Evolutionary conservation across 1,140 invertebrate genomes (phyloP), one percentile per base, ranked within the genome.

Genomic region (Diprion similis): DNA sequence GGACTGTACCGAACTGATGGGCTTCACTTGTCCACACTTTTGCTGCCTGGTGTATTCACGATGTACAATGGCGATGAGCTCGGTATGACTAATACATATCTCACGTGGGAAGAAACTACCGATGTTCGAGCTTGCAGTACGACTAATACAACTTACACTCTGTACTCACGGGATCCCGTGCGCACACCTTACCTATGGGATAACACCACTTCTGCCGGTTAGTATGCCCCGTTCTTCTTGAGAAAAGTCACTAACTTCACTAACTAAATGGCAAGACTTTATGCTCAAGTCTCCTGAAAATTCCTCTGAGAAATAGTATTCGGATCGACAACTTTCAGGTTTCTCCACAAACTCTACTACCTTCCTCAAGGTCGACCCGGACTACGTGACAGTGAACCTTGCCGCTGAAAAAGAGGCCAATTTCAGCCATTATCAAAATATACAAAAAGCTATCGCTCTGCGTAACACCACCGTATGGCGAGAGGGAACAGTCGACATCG

Each of bases 11-110:
- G 91, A 68, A 89, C 92, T 0, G 92, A 94, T 81, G 88, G 89
- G 0, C 81, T 94, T 13, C 92, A 93, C 76, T 92, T 94, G 84
- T 84, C 96, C 37, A 89, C 90, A 3, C 83, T 94, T 46, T 77
- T 94, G 0, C 79, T 96, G 24, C 93, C 94, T 46, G 95, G 95
- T 0, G 91, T 93, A 10, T 89, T 91, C 1, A 89, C 95, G 1
- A 92, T 92, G 71, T 96, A 96, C 82, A 92, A 95, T 85, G 94
- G 92, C 45, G 92, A 93, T 75, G 93, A 94, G 79, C 89, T 93
- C 17, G 92, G 89, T 0, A 92, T 93, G 89, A 77, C 82, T 19
- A 84, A 92, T 87, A 89, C 86, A 15, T 87, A 66, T 46, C 79
- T 89, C 46, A 77, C 82, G 0, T 87, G 84, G 79, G 80, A 84